Base-by-base conservation (phyloP, 2,113 vertebrate species). In the Spilogale gracilis region DNA sequence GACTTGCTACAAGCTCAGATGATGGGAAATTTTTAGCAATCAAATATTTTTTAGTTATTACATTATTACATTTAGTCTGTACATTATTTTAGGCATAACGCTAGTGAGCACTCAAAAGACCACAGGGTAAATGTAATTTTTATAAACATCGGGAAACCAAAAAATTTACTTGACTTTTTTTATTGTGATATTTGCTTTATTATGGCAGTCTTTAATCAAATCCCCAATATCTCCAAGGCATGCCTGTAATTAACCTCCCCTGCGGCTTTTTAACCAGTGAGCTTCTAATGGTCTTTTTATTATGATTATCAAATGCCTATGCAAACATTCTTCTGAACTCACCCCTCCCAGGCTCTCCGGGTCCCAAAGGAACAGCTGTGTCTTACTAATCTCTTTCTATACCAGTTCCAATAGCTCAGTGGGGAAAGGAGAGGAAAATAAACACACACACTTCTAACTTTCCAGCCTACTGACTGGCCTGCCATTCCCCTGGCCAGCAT, bases 271-370 rank as follows among this genome's bases (percentile, higher is more conserved):
- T 97, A 92, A 97, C 93, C 91, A 97, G 80, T 67, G 80, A 74
- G 25, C 71, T 92, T 83, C 81, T 94, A 89, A 95, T 85, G 82
- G 54, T 80, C 76, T 95, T 93, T 97, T 94, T 69, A 83, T 97
- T 87, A 82, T 61, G 71, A 91, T 94, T 89, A 93, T 67, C 84
- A 96, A 95, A 97, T 79, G 45, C 14, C 79, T 94, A 2, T 45
- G 74, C 65, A 95, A 82, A 96, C 54, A 82, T 58, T 96, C n/a
- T 54, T 88, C 27, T 79, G 18, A 96, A 13, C 38, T n/a, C 45
- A 61, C 18, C n/a, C 43, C 43, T 69, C 23, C 5, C 27, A 63
- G 80, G 30, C 10, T 89, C 27, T 23, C 58, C 12, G 3, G 80
- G 82, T 95, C 67, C 67, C 18, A 52, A 84, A 63, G 23, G 58